Percentiles rank a stretch among this genome's conserved stretches.
phyloP scores from a whole-genome alignment of 2,113 vertebrate species.

The Python bivittatus region DNA sequence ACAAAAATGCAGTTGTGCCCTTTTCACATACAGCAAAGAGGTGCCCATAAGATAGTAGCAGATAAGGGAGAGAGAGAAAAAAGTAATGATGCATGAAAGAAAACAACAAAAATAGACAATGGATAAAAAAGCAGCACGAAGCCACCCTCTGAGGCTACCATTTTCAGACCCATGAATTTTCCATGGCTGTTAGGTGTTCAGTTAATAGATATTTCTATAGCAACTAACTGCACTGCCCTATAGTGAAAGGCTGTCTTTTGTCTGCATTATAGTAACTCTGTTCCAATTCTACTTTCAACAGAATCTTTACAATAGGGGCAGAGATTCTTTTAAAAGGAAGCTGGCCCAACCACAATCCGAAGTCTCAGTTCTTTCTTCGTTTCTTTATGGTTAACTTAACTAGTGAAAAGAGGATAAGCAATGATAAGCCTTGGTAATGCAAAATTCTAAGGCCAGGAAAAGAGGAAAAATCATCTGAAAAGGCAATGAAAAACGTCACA shows the following conservation, averaged over 20 bases:
- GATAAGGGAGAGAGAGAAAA: background rate
- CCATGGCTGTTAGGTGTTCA: background rate
- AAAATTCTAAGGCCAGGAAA: background rate
- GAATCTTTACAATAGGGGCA: background rate
- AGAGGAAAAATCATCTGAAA: background rate
- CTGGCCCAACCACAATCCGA: background rate
- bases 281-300: background rate
- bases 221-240: background rate
- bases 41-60: background rate
- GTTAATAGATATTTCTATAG: conserved; percentile 34
- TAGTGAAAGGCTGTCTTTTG: background rate
- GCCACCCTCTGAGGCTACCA: background rate
- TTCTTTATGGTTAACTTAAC: background rate
- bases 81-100: background rate
- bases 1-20: background rate
- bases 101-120: background rate
- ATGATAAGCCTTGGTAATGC: background rate
- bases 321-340: background rate
- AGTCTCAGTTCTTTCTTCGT: background rate
- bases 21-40: background rate
- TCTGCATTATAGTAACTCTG: background rate
- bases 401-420: background rate
- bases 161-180: conserved; percentile 13
- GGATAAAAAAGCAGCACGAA: background rate
- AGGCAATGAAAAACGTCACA: background rate